phyloP scores from a whole-genome alignment of 2,888 invertebrate species.

The Fabriciana adippe region DNA sequence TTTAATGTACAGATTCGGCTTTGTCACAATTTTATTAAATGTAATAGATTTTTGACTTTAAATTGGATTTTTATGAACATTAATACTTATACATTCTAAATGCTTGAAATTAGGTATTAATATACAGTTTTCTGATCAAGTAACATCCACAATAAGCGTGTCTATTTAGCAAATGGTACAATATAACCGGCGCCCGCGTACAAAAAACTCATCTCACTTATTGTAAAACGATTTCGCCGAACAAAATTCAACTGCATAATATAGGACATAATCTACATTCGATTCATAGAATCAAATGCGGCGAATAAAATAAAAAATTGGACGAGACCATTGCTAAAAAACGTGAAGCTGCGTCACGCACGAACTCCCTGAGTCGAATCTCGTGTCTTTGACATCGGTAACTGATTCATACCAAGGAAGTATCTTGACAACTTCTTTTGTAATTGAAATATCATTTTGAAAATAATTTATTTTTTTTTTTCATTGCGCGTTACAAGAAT shows the following conservation, averaged over 20 bases:
- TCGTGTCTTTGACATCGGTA: constrained; percentile 43
- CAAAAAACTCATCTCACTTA: constrained; percentile 29
- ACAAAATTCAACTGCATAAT: constrained; percentile 30
- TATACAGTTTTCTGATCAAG: neutral
- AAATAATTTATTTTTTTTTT: constrained; percentile 3
- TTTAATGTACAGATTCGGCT: too few relatives aligned
- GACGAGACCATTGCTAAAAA: constrained; percentile 34
- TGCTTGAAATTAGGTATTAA: neutral
- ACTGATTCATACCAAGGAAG: constrained; percentile 26
- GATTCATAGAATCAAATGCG: constrained; percentile 35
- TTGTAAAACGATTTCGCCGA: constrained; percentile 28
- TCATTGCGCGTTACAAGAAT: neutral
- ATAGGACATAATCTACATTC: constrained; percentile 33
- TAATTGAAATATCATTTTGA: constrained; percentile 27
- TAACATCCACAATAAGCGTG: neutral
- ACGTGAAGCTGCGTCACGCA: constrained; percentile 43
- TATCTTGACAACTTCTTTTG: constrained; percentile 28
- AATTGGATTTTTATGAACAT: too few relatives aligned
- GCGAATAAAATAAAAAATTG: constrained; percentile 37
- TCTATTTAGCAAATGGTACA: constrained; percentile 13
- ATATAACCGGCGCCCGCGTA: constrained; percentile 4
- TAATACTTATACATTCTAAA: too few relatives aligned
- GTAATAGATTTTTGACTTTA: too few relatives aligned
- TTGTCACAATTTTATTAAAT: too few relatives aligned
- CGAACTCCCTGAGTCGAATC: constrained; percentile 36